phyloP scores from a whole-genome alignment of 2,797 vertebrate genomes.

The Pelodytes ibericus region DNA sequence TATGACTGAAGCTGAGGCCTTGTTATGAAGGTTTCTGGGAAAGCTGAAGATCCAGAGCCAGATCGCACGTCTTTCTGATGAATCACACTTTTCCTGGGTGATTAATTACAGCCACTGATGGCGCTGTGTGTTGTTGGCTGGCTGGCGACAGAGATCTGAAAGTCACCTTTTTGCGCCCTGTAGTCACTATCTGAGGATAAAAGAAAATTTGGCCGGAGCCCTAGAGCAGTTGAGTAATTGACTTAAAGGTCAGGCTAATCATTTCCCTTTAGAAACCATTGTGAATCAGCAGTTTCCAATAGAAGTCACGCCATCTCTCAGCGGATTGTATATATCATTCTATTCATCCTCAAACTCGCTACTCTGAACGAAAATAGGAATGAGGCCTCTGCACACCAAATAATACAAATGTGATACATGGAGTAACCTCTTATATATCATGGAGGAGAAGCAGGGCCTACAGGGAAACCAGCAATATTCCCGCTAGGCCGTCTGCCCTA shows the following conservation, averaged over 20 bases:
- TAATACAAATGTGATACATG: no score
- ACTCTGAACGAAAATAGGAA: no score
- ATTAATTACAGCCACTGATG: slow-evolving; percentile 36
- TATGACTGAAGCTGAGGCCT: slow-evolving; percentile 5
- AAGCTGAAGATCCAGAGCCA: not conserved
- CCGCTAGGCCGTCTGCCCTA: no score
- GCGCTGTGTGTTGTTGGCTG: slow-evolving; percentile 4
- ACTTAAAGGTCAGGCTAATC: slow-evolving; percentile 43
- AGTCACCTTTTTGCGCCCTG: slow-evolving; percentile 38
- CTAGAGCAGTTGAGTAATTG: slow-evolving; percentile 45
- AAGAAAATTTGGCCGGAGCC: slow-evolving; percentile 28
- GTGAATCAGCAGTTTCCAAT: slow-evolving; percentile 15
- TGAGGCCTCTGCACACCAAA: no score
- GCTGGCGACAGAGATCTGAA: slow-evolving; percentile 19
- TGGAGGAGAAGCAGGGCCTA: no score
- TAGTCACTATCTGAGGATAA: slow-evolving; percentile 11
- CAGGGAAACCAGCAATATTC: no score
- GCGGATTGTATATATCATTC: no score
- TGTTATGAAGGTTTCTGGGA: slow-evolving; percentile 4
- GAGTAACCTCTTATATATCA: no score
- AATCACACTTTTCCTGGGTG: slow-evolving; percentile 29
- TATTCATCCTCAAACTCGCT: no score
- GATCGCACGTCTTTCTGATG: slow-evolving; percentile 11
- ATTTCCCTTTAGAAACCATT: slow-evolving; percentile 45
- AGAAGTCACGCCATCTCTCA: not conserved